Base-by-base conservation (phyloP, 2,113 vertebrate genomes). In the Piprites chloris region DNA sequence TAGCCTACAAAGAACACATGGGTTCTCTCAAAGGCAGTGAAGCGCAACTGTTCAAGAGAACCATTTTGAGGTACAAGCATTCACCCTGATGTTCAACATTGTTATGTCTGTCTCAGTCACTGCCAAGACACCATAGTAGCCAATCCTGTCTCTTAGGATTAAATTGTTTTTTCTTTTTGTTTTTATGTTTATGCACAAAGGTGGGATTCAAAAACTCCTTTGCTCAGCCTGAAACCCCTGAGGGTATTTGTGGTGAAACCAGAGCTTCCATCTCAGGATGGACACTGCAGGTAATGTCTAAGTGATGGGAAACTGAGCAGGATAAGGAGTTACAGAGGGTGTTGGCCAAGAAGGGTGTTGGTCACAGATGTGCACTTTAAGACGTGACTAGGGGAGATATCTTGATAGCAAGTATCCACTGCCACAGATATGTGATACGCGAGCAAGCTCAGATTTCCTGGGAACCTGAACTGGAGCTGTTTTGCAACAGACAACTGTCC, bases 401-500 rank as follows among this genome's bases (percentile, higher is more conserved):
- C 66, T 5, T 35, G 49, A 87, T 32, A 41, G 14, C 26, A 88
- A 12, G 46, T 62, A 21, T n/a, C 26, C 26, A 14, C 63, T 63
- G 55, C 62, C 68, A 84, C 28, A 80, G 33, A 41, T 13, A 69
- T 0, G 0, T 8, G 42, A 53, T 67, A 33, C 30, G 12, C 68
- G 24, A 83, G 35, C 47, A 87, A 84, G 41, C 44, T 78, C 71
- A 44, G 52, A 65, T 82, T 41, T 85, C 42, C 59, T 52, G 42
- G 89, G 56, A 90, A 71, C 47, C 19, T 74, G 68, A 88, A 71
- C 27, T 26, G 28, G 32, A 85, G 46, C 67, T 62, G 41, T 55
- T 87, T 89, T 82, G 53, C 69, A 91, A 59, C n/a, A 80, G 86
- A 82, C 24, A 87, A 52, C 59, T 61, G 61, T 67, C 90, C 75